A percentile compares a stretch with the other conserved stretches of the same genome.
phyloP scores from a whole-genome alignment of 2,113 vertebrate genomes.

The Dipodomys ordii region DNA sequence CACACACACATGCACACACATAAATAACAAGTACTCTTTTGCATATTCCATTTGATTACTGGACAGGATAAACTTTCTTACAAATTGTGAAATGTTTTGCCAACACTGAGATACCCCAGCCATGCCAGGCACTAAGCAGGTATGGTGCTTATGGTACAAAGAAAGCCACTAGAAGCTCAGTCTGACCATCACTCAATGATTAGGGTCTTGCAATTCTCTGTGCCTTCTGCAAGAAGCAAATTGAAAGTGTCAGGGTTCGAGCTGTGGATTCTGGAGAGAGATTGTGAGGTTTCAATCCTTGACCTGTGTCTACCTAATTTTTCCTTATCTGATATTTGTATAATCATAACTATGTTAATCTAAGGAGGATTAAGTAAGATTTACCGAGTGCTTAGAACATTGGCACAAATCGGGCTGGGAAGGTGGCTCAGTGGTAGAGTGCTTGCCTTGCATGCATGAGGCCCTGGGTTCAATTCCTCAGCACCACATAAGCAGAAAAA shows the following conservation, averaged over 20 bases:
- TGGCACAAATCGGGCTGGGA: not conserved
- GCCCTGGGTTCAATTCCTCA: too few species aligned
- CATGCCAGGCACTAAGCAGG: not conserved
- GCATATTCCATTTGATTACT: not conserved
- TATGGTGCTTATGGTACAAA: not conserved
- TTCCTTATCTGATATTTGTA: slow-evolving; percentile 22
- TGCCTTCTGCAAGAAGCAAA: not conserved
- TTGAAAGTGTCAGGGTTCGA: not conserved
- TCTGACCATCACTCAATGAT: not conserved
- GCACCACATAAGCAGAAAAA: too few species aligned
- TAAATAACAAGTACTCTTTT: slow-evolving; percentile 42
- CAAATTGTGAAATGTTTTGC: slow-evolving; percentile 12
- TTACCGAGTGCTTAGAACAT: not conserved
- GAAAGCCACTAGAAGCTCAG: not conserved
- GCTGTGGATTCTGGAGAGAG: not conserved
- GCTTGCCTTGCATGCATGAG: too few species aligned
- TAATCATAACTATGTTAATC: not conserved
- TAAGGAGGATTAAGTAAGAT: not conserved
- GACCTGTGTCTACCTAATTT: not conserved
- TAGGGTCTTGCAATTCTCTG: not conserved
- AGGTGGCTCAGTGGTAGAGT: too few species aligned
- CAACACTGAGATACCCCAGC: not conserved
- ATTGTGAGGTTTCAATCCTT: not conserved
- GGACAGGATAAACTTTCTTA: not conserved
- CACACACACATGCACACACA: too few species aligned